Evolutionary conservation across 2,888 invertebrate species (phyloP), one percentile per base, ranked within the genome.

Genomic region (Eupithecia exiguata): DNA sequence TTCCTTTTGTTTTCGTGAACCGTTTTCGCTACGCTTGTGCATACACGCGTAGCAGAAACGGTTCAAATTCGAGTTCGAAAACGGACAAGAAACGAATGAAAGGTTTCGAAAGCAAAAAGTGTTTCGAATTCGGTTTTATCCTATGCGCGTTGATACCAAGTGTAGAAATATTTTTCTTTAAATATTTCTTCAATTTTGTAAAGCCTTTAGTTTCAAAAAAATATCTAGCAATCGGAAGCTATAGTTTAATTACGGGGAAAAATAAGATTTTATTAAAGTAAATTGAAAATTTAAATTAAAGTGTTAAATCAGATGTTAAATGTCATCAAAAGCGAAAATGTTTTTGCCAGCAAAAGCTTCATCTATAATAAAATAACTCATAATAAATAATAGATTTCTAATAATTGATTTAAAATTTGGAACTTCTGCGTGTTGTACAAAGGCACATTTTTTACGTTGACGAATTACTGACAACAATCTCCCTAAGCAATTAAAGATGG

Each of bases 401-500:
- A n/a, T n/a, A n/a, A n/a, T n/a, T n/a, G n/a, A n/a, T n/a, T n/a
- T n/a, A n/a, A n/a, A n/a, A n/a, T n/a, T n/a, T n/a, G n/a, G n/a
- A n/a, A n/a, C n/a, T n/a, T n/a, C n/a, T n/a, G n/a, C n/a, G n/a
- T n/a, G n/a, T n/a, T n/a, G n/a, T n/a, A 58, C 21, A 58, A 58
- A 58, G 5, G 21, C 53, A 4, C 53, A 25, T 58, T 58, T 25
- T 58, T 58, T 58, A 58, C 25, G 5, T 25, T 53, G 49, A 53
- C 49, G 21, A 53, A 53, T 7, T n/a, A 21, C 21, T 58, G 12
- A 25, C 53, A 25, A 58, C 53, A 58, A n/a, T 58, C n/a, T 58
- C 53, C 25, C 18, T 0, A 9, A 49, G 43, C 25, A n/a, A 35
- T 70, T 49, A 40, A 53, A 46, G 75, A 71, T 68, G 36, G 72